Evolutionary conservation across 2,888 invertebrate genomes (phyloP).

Genomic region (Conchocele bisecta): DNA sequence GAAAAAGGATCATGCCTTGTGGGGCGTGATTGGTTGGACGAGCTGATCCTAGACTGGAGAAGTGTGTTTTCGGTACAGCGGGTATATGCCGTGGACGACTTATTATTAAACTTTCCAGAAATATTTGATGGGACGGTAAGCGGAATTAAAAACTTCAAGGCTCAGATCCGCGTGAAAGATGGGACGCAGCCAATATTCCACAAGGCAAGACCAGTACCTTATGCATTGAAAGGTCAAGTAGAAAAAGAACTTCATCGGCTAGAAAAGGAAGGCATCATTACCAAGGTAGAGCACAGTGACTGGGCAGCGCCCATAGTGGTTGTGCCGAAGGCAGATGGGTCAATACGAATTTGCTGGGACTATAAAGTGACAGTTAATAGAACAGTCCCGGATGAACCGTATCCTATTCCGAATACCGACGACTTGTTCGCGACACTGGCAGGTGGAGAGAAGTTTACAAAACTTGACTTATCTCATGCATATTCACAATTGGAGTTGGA

Average conservation of each 20-base stretch:
- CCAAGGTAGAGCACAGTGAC: constrained; percentile 29
- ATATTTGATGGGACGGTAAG: too few relatives aligned
- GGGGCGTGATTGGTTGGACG: constrained; percentile 7
- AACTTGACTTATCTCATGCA: constrained; percentile 50
- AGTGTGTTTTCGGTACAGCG: background rate
- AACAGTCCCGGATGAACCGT: constrained; percentile 65
- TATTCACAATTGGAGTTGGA: constrained; percentile 47
- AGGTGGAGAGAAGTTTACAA: constrained; percentile 51
- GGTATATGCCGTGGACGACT: too few relatives aligned
- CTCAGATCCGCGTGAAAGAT: constrained; percentile 13
- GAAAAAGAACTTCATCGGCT: constrained; percentile 27
- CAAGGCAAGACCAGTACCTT: constrained; percentile 38
- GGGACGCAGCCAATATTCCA: constrained; percentile 28
- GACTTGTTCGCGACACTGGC: constrained; percentile 49
- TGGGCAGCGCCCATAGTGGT: constrained; percentile 61
- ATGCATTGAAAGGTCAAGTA: constrained; percentile 29
- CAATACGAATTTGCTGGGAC: constrained; percentile 50
- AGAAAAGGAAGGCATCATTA: constrained; percentile 21
- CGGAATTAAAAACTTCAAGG: too few relatives aligned
- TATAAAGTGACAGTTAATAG: constrained; percentile 64
- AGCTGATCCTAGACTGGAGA: constrained; percentile 11
- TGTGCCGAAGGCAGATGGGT: constrained; percentile 46
- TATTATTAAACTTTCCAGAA: too few relatives aligned
- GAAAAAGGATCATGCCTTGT: background rate
- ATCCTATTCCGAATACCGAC: constrained; percentile 52